A percentile compares a stretch with the other conserved stretches of the same genome.
Conservation (phyloP, 2,888 invertebrate species). For the Pristionchus mayeri region DNA sequence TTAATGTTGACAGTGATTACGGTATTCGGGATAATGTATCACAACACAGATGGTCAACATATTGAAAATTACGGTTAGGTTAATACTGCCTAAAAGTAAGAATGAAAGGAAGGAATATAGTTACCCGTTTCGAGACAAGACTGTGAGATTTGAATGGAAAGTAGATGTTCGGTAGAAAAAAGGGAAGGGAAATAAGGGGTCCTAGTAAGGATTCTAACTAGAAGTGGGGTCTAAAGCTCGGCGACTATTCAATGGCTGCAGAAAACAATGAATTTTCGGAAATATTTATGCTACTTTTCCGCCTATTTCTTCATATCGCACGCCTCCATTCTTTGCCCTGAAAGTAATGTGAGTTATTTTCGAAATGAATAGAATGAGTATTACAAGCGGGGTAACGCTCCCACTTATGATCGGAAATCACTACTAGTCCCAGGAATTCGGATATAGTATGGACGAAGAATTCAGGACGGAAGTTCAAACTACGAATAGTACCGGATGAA, state of each 20-base stretch:
- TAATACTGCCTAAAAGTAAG: slow-evolving; percentile 9
- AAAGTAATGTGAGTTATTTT: slow-evolving; percentile 4
- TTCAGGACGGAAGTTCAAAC: background rate
- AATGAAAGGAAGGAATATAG: background rate
- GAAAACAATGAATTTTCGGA: background rate
- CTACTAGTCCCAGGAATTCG: slow-evolving; percentile 13
- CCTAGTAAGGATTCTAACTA: slow-evolving; percentile 13
- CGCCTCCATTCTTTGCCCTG: slow-evolving; percentile 59
- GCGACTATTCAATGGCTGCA: background rate
- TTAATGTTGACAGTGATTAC: background rate
- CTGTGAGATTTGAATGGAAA: slow-evolving; percentile 45
- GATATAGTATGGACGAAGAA: background rate
- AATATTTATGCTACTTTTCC: slow-evolving; percentile 31
- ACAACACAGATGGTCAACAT: slow-evolving; percentile 20
- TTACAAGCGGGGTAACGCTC: slow-evolving; percentile 49
- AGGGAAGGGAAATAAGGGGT: background rate
- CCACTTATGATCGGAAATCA: slow-evolving; percentile 51
- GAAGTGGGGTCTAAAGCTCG: slow-evolving; percentile 33
- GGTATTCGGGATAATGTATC: slow-evolving; percentile 25
- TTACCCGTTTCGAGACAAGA: slow-evolving; percentile 18
- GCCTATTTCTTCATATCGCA: slow-evolving; percentile 49
- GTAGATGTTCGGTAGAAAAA: background rate
- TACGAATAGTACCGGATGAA: slow-evolving; percentile 2
- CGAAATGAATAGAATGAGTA: background rate
- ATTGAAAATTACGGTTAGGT: background rate